Conservation (phyloP, 2,888 invertebrate genomes). For the Rotaria sp. region DNA sequence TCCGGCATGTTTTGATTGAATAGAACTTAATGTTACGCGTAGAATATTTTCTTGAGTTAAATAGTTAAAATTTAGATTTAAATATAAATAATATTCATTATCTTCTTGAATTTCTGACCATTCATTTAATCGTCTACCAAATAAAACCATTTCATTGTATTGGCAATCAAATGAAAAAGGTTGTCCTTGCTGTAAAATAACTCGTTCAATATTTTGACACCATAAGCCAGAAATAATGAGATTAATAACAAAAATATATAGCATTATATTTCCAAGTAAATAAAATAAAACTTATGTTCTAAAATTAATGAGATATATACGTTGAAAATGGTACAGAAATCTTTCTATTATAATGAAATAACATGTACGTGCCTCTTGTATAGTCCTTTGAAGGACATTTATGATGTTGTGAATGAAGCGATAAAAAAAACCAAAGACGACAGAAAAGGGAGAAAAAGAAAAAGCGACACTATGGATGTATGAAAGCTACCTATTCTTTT, state of each 20-base stretch:
- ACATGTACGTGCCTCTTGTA: not conserved
- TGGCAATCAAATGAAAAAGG: constrained; percentile 5
- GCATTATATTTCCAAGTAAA: not conserved
- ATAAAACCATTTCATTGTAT: not conserved
- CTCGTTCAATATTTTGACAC: not conserved
- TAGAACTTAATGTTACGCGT: not conserved
- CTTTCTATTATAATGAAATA: not conserved
- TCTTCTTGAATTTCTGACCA: not conserved
- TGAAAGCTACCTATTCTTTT: not conserved
- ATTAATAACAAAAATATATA: not conserved
- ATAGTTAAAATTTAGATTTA: not conserved
- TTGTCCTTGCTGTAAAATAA: not conserved
- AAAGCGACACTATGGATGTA: not conserved
- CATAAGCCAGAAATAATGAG: not conserved
- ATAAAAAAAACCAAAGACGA: not conserved
- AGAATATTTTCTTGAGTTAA: not conserved
- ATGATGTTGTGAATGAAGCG: not conserved
- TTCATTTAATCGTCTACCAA: not conserved
- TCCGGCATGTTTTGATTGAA: not conserved
- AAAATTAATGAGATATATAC: no score
- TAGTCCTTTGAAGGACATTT: not conserved
- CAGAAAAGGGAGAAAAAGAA: not conserved
- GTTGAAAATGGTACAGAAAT: no score
- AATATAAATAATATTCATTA: not conserved
- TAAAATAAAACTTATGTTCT: no score